Evolutionary conservation across 2,113 vertebrate species (phyloP).

Genomic region (Tragelaphus strepsiceros): DNA sequence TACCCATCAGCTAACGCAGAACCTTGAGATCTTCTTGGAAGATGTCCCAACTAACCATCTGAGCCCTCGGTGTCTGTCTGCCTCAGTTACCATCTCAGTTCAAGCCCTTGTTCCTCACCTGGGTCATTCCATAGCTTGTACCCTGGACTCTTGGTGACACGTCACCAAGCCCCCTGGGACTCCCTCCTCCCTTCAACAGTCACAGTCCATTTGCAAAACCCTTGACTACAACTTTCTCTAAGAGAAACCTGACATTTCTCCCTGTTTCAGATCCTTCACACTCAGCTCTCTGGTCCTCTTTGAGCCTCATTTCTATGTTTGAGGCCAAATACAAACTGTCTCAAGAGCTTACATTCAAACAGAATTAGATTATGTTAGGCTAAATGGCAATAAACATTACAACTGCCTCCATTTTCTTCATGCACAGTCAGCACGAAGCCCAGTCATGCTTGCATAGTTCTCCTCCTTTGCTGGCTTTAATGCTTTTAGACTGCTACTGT

Average conservation of each 20-base stretch:
- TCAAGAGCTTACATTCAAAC: not conserved
- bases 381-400: not conserved
- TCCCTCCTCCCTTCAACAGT: not conserved
- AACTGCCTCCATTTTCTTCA: not conserved
- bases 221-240: not conserved
- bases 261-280: too few relatives aligned
- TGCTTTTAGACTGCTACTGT: not conserved
- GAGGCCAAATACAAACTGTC: not conserved
- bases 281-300: not conserved
- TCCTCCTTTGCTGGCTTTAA: not conserved
- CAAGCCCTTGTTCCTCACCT: too few relatives aligned
- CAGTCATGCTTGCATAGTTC: not conserved
- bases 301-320: not conserved
- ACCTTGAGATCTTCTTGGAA: not conserved
- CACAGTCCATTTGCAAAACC: not conserved
- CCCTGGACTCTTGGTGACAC: not conserved
- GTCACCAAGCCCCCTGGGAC: not conserved
- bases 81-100: not conserved
- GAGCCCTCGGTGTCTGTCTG: not conserved
- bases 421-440: not conserved
- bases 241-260: not conserved
- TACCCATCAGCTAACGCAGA: not conserved
- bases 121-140: too few relatives aligned
- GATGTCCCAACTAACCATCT: not conserved
- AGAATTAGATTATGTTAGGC: not conserved